Conservation (phyloP, 2,888 invertebrate genomes). For the Melanostoma mellinum region DNA sequence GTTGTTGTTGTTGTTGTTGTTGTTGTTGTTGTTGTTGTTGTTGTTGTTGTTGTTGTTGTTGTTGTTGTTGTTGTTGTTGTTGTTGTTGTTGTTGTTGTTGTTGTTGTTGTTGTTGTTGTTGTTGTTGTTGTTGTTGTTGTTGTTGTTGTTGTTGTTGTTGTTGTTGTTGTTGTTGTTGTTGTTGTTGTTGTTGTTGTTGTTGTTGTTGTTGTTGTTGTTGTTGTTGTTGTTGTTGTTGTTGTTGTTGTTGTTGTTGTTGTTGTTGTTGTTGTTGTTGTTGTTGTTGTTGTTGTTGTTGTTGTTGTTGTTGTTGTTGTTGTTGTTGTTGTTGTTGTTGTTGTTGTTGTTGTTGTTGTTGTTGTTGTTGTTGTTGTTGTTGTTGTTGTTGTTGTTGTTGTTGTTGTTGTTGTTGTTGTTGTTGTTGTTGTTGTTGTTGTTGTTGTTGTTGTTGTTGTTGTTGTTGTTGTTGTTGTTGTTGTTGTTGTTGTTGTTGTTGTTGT, state of each 20-base stretch:
- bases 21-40: constrained; percentile 4
- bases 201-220: constrained; percentile 4
- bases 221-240: constrained; percentile 4
- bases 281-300: constrained; percentile 4
- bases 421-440: constrained; percentile 4
- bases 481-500: constrained; percentile 4
- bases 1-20: constrained; percentile 4
- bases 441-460: constrained; percentile 4
- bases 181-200: constrained; percentile 4
- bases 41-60: constrained; percentile 4
- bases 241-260: constrained; percentile 4
- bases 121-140: constrained; percentile 4
- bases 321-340: constrained; percentile 4
- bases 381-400: constrained; percentile 4
- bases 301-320: constrained; percentile 4
- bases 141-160: constrained; percentile 4
- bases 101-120: constrained; percentile 4
- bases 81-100: constrained; percentile 4
- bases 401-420: constrained; percentile 4
- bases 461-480: constrained; percentile 4
- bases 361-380: constrained; percentile 4
- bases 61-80: constrained; percentile 4
- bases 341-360: constrained; percentile 4
- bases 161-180: constrained; percentile 4
- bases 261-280: constrained; percentile 4